Evolutionary conservation across 1,140 invertebrate genomes (phyloP).

Genomic region (Drosophila equinoxialis): DNA sequence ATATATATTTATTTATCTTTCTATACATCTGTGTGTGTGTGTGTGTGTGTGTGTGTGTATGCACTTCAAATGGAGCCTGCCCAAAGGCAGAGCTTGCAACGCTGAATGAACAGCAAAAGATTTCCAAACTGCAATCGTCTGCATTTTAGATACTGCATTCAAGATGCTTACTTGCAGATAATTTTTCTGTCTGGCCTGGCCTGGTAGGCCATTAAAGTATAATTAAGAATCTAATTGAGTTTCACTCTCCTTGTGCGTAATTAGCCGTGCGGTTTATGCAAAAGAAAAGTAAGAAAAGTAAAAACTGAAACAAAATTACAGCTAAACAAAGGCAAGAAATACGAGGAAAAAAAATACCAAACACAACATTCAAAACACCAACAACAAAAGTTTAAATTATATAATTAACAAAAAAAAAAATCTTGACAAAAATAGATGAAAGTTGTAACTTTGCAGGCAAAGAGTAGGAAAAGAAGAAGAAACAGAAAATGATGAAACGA

Average conservation of each 20-base stretch:
- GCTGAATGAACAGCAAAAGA: constrained; percentile 54
- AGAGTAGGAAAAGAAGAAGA: constrained; percentile 18
- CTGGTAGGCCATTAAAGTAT: constrained; percentile 64
- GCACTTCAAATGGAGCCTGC: constrained; percentile 51
- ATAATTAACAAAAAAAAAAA: constrained; percentile 77
- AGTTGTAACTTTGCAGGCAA: constrained; percentile 71
- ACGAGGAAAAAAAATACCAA: background rate
- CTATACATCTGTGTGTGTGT: too few relatives aligned
- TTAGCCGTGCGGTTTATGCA: constrained; percentile 67
- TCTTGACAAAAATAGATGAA: constrained; percentile 82
- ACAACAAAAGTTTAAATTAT: constrained; percentile 76
- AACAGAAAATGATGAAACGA: constrained; percentile 33
- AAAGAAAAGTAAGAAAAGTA: constrained; percentile 82
- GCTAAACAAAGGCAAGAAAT: constrained; percentile 53
- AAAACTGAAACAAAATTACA: constrained; percentile 64
- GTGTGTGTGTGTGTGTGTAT: too few relatives aligned
- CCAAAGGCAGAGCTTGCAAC: constrained; percentile 60
- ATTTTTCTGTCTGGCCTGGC: constrained; percentile 22
- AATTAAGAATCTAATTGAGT: constrained; percentile 75
- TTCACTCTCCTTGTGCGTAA: constrained; percentile 72
- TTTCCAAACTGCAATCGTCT: constrained; percentile 46
- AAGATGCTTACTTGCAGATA: constrained; percentile 26
- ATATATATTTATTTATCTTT: background rate
- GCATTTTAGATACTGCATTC: constrained; percentile 13
- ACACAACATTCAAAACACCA: background rate